Evolutionary conservation across 2,888 invertebrate genomes (phyloP).

Genomic region (Carterocephalus palaemon): DNA sequence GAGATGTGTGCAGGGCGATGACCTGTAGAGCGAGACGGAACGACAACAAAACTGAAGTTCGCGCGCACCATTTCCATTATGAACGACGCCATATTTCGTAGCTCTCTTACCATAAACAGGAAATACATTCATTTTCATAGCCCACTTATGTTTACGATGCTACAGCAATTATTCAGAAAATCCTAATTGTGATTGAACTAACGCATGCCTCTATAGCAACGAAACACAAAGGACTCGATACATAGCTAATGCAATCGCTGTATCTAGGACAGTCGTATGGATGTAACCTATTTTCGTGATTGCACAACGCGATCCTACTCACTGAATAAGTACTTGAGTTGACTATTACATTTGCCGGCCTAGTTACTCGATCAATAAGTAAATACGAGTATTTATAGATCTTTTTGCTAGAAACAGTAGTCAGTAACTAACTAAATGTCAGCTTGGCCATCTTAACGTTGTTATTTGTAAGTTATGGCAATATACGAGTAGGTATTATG

Average conservation of each 20-base stretch:
- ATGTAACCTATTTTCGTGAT: constrained; percentile 60
- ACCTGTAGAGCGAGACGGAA: constrained; percentile 71
- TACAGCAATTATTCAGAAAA: no score
- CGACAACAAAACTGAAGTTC: constrained; percentile 76
- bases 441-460: constrained; percentile 11
- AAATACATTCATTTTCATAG: constrained; percentile 18
- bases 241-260: constrained; percentile 41
- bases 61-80: constrained; percentile 42
- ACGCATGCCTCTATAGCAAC: constrained; percentile 27
- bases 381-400: constrained; percentile 32
- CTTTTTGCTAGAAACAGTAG: constrained; percentile 25
- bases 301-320: constrained; percentile 53
- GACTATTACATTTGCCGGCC: constrained; percentile 45
- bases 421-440: constrained; percentile 22
- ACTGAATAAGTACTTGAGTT: constrained; percentile 40
- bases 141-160: no score
- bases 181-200: neutral
- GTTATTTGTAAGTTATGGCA: no score
- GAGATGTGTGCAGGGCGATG: constrained; percentile 68
- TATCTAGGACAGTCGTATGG: constrained; percentile 53
- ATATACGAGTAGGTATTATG: no score
- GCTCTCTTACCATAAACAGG: constrained; percentile 25
- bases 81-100: constrained; percentile 26
- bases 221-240: constrained; percentile 44
- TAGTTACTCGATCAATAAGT: constrained; percentile 52